These are phyloP conservation scores for Nasonia vitripennis DNA, from an alignment of 1,140 invertebrate species.

Conservation along the genomic window DNA sequence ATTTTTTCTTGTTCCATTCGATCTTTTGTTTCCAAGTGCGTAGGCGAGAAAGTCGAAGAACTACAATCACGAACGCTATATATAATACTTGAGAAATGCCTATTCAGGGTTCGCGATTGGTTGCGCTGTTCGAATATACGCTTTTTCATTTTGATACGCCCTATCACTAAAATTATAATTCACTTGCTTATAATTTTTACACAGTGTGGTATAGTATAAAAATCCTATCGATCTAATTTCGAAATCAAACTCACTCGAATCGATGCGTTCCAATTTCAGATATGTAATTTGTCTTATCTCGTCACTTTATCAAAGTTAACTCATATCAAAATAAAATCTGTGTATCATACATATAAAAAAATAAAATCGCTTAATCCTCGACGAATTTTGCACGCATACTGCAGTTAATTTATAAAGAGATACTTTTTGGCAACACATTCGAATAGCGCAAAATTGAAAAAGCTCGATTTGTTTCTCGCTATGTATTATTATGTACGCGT, in stretches of 20 bases:
- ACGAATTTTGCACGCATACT: background rate
- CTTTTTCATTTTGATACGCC: background rate
- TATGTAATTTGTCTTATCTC: background rate
- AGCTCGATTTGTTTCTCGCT: background rate
- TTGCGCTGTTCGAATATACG: conserved; percentile 1
- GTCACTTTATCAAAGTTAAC: background rate
- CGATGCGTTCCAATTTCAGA: background rate
- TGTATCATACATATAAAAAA: background rate
- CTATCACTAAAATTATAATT: too few species aligned
- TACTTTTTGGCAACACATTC: conserved; percentile 23
- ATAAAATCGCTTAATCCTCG: background rate
- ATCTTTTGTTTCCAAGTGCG: background rate
- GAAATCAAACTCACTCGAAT: background rate
- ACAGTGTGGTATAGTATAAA: background rate
- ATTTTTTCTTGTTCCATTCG: background rate
- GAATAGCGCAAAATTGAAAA: conserved; percentile 21
- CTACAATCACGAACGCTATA: background rate
- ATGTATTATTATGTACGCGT: background rate
- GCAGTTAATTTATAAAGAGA: background rate
- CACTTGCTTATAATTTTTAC: background rate
- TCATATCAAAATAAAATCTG: background rate
- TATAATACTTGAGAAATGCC: background rate
- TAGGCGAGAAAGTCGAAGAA: conserved; percentile 15
- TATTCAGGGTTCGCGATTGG: background rate
- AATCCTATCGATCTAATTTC: background rate